Evolutionary conservation across 2,888 invertebrate genomes (phyloP), one percentile per base, ranked within the genome.

Genomic region (Schizotus pectinicornis): DNA sequence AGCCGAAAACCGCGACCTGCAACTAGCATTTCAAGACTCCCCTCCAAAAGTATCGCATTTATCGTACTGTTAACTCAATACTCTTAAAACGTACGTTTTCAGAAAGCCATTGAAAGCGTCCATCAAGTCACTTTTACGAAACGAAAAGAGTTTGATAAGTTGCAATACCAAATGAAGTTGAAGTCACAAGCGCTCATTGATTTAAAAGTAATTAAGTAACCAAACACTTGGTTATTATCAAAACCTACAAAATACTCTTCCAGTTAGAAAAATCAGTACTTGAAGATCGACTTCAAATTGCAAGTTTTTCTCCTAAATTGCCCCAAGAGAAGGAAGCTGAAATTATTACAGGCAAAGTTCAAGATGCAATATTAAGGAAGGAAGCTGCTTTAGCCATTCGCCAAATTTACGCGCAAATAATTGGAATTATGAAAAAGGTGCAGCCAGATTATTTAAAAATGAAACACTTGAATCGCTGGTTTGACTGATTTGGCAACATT

Each of bases 371-470:
- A 61, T 82, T 87, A 30, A 87, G 86, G 75, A 84, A 85, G 67
- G 86, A 86, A 62, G 86, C 87, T 0, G 88, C 88, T 0, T 80
- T 85, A 42, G 84, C 86, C n/a, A 86, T 88, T 62, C 81, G 82
- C 66, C 82, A 83, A 55, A 85, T 86, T 69, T 88, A 88, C 68
- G 81, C 79, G 60, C 82, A 83, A 68, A 86, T 88, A 68, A 74
- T 87, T 47, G 82, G 83, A 34, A 85, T 87, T 57, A 78, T 88
- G 51, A 85, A 85, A 74, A 86, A 86, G 82, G 87, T 86, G n/a
- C n/a, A n/a, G n/a, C n/a, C n/a, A n/a, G n/a, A n/a, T n/a, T n/a
- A n/a, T n/a, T n/a, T n/a, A n/a, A n/a, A n/a, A n/a, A n/a, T n/a
- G n/a, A n/a, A n/a, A n/a, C n/a, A n/a, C n/a, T n/a, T n/a, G n/a